Evolutionary conservation across 2,888 invertebrate species (phyloP).

Genomic region (Acrobasis repandana): DNA sequence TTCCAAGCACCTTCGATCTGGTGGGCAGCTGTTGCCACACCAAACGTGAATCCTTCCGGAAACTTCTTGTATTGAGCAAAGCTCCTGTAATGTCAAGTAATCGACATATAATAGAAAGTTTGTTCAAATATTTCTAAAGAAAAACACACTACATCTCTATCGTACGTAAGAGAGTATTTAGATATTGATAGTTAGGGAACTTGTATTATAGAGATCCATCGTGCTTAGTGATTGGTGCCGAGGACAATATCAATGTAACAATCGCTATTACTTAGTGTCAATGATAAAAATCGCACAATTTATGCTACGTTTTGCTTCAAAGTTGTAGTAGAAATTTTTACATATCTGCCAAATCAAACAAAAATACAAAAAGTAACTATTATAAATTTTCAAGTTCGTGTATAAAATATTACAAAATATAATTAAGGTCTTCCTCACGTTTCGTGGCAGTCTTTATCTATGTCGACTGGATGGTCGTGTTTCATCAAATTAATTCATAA

Average conservation of each 20-base stretch:
- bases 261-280: neutral
- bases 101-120: neutral
- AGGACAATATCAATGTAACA: neutral
- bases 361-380: no score
- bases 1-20: constrained; percentile 86
- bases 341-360: no score
- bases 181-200: neutral
- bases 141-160: no score
- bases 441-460: no score
- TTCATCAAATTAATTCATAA: constrained; percentile 20
- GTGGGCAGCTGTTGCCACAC: constrained; percentile 82
- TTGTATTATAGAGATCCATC: neutral
- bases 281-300: no score
- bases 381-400: no score
- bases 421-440: no score
- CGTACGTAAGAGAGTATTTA: no score
- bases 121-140: neutral
- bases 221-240: neutral
- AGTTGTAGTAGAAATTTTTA: no score
- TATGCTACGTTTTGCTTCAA: no score
- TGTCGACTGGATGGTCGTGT: neutral
- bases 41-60: constrained; percentile 75
- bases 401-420: no score
- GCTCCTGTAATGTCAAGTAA: constrained; percentile 42
- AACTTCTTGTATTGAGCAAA: constrained; percentile 67